Evolutionary conservation across 1,140 invertebrate species (phyloP).

Genomic region (Papilio polyxenes): DNA sequence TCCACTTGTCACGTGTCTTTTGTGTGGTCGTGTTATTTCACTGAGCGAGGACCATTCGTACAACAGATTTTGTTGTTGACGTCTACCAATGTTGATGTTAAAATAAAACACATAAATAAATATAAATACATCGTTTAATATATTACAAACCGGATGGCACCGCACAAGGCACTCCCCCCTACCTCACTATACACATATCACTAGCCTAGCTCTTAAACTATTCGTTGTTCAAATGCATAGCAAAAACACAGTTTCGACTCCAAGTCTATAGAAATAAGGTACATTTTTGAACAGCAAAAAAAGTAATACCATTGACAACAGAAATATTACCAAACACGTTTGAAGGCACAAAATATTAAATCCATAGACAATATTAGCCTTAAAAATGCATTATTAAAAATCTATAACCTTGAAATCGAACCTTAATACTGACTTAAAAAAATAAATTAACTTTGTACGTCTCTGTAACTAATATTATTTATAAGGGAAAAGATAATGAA

Average conservation of each 20-base stretch:
- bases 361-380: not conserved
- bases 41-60: no score
- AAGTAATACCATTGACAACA: not conserved
- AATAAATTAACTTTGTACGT: slow-evolving; percentile 44
- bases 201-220: slow-evolving; percentile 31
- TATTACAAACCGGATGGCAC: slow-evolving; percentile 59
- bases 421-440: slow-evolving; percentile 46
- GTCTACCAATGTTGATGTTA: no score
- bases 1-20: no score
- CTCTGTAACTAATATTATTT: slow-evolving; percentile 17
- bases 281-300: slow-evolving; percentile 1
- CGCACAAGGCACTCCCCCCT: slow-evolving; percentile 52
- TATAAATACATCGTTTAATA: slow-evolving; percentile 51
- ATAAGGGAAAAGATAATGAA: not conserved
- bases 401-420: slow-evolving; percentile 36
- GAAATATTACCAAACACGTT: no score
- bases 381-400: not conserved
- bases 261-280: slow-evolving; percentile 24
- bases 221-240: slow-evolving; percentile 37
- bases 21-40: no score
- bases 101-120: slow-evolving; percentile 39
- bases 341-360: no score
- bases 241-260: slow-evolving; percentile 27
- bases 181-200: slow-evolving; percentile 50
- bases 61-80: no score